Evolutionary conservation across 2,113 vertebrate species (phyloP).

Genomic region (Microtus richardsoni): DNA sequence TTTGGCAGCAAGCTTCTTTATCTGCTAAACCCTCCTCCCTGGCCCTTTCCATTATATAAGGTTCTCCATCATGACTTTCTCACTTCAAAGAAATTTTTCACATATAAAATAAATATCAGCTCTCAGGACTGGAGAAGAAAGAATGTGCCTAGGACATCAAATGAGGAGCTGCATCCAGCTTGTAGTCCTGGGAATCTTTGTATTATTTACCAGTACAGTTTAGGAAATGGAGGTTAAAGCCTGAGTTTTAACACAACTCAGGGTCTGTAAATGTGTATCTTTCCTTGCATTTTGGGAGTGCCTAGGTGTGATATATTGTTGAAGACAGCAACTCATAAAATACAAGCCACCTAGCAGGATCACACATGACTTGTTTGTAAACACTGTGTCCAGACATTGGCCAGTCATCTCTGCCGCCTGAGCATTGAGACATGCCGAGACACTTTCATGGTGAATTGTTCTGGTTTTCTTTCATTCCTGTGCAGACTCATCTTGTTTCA

Average conservation of each 20-base stretch:
- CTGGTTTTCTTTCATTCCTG: constrained; percentile 20
- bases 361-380: constrained; percentile 16
- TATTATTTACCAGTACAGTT: constrained; percentile 62
- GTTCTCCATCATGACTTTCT: background rate
- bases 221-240: constrained; percentile 62
- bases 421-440: background rate
- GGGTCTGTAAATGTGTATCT: background rate
- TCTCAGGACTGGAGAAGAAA: background rate
- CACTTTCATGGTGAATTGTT: background rate
- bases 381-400: background rate
- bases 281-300: constrained; percentile 63
- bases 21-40: background rate
- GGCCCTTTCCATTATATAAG: background rate
- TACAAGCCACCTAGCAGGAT: background rate
- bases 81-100: background rate
- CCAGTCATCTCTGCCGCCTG: background rate
- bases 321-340: constrained; percentile 35
- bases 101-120: background rate
- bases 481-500: constrained; percentile 1
- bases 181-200: constrained; percentile 29
- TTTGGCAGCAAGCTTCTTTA: background rate
- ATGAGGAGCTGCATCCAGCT: background rate
- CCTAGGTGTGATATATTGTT: constrained; percentile 36
- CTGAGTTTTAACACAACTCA: constrained; percentile 55
- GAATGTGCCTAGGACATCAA: background rate